Base-by-base conservation (phyloP, 2,113 vertebrate genomes). In the Channa argus region DNA sequence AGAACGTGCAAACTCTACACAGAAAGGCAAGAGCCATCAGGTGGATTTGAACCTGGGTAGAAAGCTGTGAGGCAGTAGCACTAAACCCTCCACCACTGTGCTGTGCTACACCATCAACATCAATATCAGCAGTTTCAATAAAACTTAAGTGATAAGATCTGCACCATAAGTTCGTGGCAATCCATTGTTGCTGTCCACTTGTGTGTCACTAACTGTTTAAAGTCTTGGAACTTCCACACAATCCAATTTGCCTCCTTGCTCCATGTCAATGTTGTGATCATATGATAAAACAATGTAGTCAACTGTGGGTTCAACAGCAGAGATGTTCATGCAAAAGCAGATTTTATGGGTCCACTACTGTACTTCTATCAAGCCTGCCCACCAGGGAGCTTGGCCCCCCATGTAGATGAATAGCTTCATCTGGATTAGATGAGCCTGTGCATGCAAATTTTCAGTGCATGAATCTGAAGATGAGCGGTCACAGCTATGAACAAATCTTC, bases 361-460 rank as follows among this genome's bases (percentile, higher is more conserved):
- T 24, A 24, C 24, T 24, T 13, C 8, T 11, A 8, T n/a, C 52
- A 76, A 69, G 24, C 41, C 41, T 38, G 50, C 1, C 41, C 15
- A 65, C 24, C 36, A 66, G 41, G 41, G 53, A 71, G 37, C 51
- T 45, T 10, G 2, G 13, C 3, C 5, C 12, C 33, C 38, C 3
- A 5, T 10, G 58, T 68, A 41, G 75, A 59, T 79, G 59, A 84
- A 60, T 37, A 55, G 44, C 8, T 59, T 80, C 12, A 75, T 63
- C 65, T 10, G 58, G 52, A 66, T 56, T 55, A 43, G 68, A 83
- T 86, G 79, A 83, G 64, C 50, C 51, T 59, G 39, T 37, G 70
- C 84, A 84, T 87, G 88, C 85, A 85, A 41, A 67, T 4, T 67
- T 24, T 55, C 41, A 84, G 63, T 63, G 63, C 49, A 80, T 83